Evolutionary conservation across 2,797 vertebrate genomes (phyloP).

Genomic region (Microcaecilia unicolor): DNA sequence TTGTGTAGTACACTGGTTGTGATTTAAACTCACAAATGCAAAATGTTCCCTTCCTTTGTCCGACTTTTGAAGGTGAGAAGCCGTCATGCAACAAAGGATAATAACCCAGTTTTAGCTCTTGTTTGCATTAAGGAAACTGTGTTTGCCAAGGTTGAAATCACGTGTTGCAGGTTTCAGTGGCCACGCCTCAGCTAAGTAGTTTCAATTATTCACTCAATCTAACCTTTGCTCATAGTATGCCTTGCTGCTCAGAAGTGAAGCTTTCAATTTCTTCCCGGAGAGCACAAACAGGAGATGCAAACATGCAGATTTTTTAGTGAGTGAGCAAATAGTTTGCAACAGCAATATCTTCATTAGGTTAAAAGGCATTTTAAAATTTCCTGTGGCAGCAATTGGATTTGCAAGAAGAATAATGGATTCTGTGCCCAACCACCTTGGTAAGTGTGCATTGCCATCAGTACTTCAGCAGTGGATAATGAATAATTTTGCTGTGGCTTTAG

Average conservation of each 20-base stretch:
- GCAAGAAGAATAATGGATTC: conserved; percentile 22
- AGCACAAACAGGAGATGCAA: not conserved
- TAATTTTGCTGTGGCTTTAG: not conserved
- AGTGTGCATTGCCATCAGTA: not conserved
- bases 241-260: conserved; percentile 8
- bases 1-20: too few species aligned
- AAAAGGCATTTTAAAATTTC: not conserved
- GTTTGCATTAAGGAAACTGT: conserved; percentile 31
- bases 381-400: not conserved
- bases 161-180: conserved; percentile 29
- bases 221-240: conserved; percentile 37
- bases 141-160: conserved; percentile 33
- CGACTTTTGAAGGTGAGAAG: too few species aligned
- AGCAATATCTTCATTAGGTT: not conserved
- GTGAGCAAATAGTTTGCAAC: not conserved
- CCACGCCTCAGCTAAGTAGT: conserved; percentile 32
- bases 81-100: too few species aligned
- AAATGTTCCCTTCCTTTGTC: too few species aligned
- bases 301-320: not conserved
- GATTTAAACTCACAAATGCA: too few species aligned
- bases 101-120: conserved; percentile 22
- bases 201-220: conserved; percentile 28
- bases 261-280: not conserved
- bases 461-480: fast-evolving
- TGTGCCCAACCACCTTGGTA: conserved; percentile 19